Base-by-base conservation (phyloP, 37 sponge, comb jelly and placozoan genomes). In the Amphimedon queenslandica region DNA sequence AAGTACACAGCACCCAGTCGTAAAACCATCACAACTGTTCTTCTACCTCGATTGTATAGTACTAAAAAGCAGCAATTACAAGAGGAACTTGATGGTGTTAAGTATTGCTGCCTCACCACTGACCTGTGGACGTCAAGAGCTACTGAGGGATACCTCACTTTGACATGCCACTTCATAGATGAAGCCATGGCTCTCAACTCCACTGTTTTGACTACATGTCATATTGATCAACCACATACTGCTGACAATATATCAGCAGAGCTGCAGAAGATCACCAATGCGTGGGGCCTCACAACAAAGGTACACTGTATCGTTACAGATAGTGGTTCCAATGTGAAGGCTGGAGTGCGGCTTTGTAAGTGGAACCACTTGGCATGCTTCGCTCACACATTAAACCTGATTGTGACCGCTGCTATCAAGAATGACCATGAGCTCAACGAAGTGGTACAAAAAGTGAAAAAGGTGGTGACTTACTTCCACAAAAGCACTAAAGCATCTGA, bases 91-190 rank as follows among this genome's bases (percentile, higher is more conserved):
- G 20, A 23, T 16, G 20, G 20, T 16, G 56, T 53, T 23, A 20
- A 53, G 56, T 53, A 53, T 53, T 53, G n/a, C n/a, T n/a, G n/a
- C n/a, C n/a, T 58, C 5, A 58, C 60, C 2, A 6, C 28, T 58
- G 60, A 58, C 35, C 4, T 63, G 2, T 66, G 67, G 67, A 66
- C 67, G 3, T 66, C 67, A 4, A 2, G 36, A 2, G 2, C 4
- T 23, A 6, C 67, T 4, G 23, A 8, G 35, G 32, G 67, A 2
- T 66, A 66, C 36, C 2, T 58, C 2, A 58, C 4, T 6, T 3
- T 58, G 25, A 58, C 60, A 2, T 58, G 60, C 28, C 60, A 58
- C 60, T 58, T 58, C 5, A 3, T 58, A n/a, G n/a, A n/a, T n/a
- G n/a, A n/a, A n/a, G n/a, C n/a, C n/a, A n/a, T n/a, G n/a, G n/a